Evolutionary conservation across 2,888 invertebrate species (phyloP), one percentile per base, ranked within the genome.

Genomic region (Thera obeliscata): DNA sequence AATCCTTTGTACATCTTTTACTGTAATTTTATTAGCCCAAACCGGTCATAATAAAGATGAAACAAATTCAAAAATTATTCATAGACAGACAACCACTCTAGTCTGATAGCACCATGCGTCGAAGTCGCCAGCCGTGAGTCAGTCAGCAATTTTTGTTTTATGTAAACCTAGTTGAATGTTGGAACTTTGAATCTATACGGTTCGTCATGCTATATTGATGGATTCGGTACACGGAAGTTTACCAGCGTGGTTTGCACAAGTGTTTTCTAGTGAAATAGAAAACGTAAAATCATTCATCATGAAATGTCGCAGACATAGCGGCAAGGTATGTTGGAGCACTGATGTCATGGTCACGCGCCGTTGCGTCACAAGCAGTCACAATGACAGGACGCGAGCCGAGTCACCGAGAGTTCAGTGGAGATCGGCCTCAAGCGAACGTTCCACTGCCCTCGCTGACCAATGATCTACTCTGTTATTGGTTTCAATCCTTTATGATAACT

Each of bases 311-410:
- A 78, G 72, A 73, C 67, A 76, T 80, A 83, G 82, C 84, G 80
- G 81, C 81, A 78, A 79, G 79, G 76, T 77, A 77, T 81, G 72
- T 76, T 64, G 71, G 71, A 73, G 73, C 70, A 72, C 78, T 78
- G 87, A 82, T 89, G 90, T 90, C 90, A 91, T 82, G 90, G 90
- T 87, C 91, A 88, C 87, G 87, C 84, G 82, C 84, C 74, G 78
- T 89, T 90, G 86, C 89, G 87, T 90, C 89, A 89, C 70, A 64
- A 64, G 59, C 41, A 67, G 65, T 61, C 67, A 75, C 72, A 74
- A 72, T 67, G 75, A 69, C 67, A 71, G 73, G 73, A 74, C 66
- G 57, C 75, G 64, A 59, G 58, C 61, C 67, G 71, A 69, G 61
- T 76, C 74, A 72, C 67, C 72, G 73, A 61, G 64, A 66, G 69